Base-by-base conservation (phyloP, 2,113 vertebrate genomes). In the Salvator merianae region DNA sequence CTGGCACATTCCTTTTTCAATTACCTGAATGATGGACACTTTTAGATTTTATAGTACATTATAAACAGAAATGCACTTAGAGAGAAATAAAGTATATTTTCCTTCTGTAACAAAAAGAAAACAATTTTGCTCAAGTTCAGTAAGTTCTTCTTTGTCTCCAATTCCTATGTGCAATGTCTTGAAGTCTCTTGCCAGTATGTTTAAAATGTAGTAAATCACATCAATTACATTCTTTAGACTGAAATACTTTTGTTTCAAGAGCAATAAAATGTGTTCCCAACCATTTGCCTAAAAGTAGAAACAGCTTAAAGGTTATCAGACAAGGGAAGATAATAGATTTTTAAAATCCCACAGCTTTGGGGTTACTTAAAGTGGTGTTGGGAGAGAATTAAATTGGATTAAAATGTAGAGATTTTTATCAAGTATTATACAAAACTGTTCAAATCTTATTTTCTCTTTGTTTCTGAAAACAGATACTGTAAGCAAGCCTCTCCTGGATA, bases 21-120 rank as follows among this genome's bases (percentile, higher is more conserved):
- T 96, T 95, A 96, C 86, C 91, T 90, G 90, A 92, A 91, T 93
- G 94, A 96, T 85, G 92, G 96, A 95, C 94, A 94, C 81, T 94
- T 95, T 92, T 81, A 93, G 91, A 91, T 94, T 96, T 95, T 95
- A 95, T 82, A 84, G 83, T 86, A 93, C 92, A 94, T 93, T 94
- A 91, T 92, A 91, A 95, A 91, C 87, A 96, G 84, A 83, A 88
- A 68, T 73, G 77, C 69, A 92, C 88, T 91, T 93, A 85, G 87
- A 91, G 65, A 90, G 84, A 90, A 83, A 89, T 88, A 34, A 93
- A 94, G 89, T 93, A 89, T 70, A 91, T 92, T 93, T 95, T 93
- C 84, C 85, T 85, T 87, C 55, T 89, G 79, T 87, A 84, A 84
- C 87, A 63, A 89, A 91, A 91, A 86, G 86, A 87, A 78, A 93